Conservation (phyloP, 2,113 vertebrate species). For the Vireo altiloquus region DNA sequence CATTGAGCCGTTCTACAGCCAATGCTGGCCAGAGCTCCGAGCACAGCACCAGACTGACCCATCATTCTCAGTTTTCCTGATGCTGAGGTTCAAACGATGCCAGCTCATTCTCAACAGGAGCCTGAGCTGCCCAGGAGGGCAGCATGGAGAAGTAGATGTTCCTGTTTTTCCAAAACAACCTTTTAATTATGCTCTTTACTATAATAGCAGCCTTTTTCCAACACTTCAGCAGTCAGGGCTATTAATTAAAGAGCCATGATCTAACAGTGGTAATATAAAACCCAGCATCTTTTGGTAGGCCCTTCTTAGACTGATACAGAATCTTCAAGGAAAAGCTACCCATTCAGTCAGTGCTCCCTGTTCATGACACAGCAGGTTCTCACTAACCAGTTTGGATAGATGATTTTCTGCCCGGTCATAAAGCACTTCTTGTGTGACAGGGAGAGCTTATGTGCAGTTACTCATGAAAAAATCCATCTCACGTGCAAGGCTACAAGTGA, state of each 20-base stretch:
- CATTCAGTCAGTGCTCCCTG: fast-evolving
- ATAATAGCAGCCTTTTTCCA: not conserved
- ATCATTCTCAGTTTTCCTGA: not conserved
- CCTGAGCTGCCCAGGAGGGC: not conserved
- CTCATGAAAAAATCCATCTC: not conserved
- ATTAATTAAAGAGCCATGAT: not conserved
- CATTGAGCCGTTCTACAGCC: not conserved
- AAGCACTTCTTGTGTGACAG: not conserved
- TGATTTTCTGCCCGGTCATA: not conserved
- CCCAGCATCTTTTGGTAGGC: not conserved
- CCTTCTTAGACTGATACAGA: not conserved
- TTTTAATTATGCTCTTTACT: conserved; percentile 21
- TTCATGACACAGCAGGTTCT: not conserved
- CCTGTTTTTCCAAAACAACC: conserved; percentile 34
- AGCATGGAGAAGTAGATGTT: not conserved
- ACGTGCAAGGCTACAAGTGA: not conserved
- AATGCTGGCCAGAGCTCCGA: not conserved
- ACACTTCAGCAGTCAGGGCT: not conserved
- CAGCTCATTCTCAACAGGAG: not conserved
- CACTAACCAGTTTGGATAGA: fast-evolving
- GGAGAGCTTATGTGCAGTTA: not conserved
- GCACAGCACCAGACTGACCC: not conserved
- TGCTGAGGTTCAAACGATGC: not conserved
- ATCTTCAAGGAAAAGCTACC: not conserved
- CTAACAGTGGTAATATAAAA: not conserved